These are phyloP conservation scores for Didymodactylos carnosus DNA, from an alignment of 2,888 invertebrate genomes.

Conservation along the genomic window DNA sequence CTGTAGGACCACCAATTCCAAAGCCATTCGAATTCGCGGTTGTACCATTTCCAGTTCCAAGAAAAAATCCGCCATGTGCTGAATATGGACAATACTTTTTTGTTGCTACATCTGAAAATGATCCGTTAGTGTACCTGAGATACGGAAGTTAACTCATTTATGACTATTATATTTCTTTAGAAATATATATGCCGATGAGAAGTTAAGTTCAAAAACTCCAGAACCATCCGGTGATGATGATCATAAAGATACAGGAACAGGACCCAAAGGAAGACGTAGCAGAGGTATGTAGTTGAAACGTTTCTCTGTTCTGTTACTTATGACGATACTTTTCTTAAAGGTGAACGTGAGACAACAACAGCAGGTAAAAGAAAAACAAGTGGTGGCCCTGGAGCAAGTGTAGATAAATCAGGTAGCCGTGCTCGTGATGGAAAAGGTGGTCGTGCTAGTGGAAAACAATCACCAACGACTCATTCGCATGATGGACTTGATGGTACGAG, in stretches of 20 bases:
- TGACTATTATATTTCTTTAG: neutral
- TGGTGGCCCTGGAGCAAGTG: neutral
- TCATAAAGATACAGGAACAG: neutral
- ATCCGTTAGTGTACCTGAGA: constrained; percentile 25
- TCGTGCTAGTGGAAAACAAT: constrained; percentile 1
- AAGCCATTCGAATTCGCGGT: constrained; percentile 32
- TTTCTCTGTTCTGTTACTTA: too few relatives aligned
- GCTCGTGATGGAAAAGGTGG: neutral
- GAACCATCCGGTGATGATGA: neutral
- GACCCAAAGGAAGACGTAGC: neutral
- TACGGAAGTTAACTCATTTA: neutral
- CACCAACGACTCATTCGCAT: neutral
- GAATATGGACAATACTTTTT: constrained; percentile 31
- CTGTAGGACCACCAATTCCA: constrained; percentile 33
- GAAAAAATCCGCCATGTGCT: constrained; percentile 26
- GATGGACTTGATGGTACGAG: constrained; percentile 1
- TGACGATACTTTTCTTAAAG: too few relatives aligned
- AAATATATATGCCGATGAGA: neutral
- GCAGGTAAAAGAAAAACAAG: neutral
- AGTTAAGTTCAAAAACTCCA: neutral
- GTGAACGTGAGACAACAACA: neutral
- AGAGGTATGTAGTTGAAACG: neutral
- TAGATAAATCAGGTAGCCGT: neutral
- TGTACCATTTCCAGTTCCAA: constrained; percentile 31
- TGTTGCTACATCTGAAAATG: constrained; percentile 29